These are phyloP conservation scores for Achatina immaculata DNA, from an alignment of 1,140 invertebrate species.

Conservation along the genomic window DNA sequence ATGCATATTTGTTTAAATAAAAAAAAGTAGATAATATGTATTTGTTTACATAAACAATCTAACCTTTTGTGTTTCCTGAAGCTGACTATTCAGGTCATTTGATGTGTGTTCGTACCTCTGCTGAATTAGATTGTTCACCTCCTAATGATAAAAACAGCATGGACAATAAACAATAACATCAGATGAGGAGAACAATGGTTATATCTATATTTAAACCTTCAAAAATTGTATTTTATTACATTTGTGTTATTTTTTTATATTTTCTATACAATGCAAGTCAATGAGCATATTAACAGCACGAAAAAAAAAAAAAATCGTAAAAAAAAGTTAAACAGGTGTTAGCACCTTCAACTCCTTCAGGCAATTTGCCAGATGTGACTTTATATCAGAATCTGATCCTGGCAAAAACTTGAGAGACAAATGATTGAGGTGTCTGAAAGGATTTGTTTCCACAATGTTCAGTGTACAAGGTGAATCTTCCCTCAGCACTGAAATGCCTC, in stretches of 20 bases:
- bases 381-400: conserved; percentile 80
- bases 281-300: too few relatives aligned
- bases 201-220: background rate
- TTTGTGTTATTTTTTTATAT: too few relatives aligned
- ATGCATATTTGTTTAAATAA: too few relatives aligned
- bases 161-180: background rate
- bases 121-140: conserved; percentile 65
- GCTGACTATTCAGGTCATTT: conserved; percentile 71
- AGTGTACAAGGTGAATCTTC: conserved; percentile 70
- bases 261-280: too few relatives aligned
- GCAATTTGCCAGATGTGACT: conserved; percentile 79
- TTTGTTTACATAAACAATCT: too few relatives aligned
- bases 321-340: conserved; percentile 15
- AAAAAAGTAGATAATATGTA: too few relatives aligned
- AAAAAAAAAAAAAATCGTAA: too few relatives aligned
- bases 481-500: conserved; percentile 46
- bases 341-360: conserved; percentile 69
- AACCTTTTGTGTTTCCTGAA: conserved; percentile 72
- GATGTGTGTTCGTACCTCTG: conserved; percentile 77
- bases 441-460: conserved; percentile 84
- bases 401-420: conserved; percentile 80
- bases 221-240: too few relatives aligned
- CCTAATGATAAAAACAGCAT: conserved; percentile 52
- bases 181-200: background rate
- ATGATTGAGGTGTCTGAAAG: conserved; percentile 84